phyloP scores from a whole-genome alignment of 92 coral and sea anemone genomes.

The Parazoanthus darwini region DNA sequence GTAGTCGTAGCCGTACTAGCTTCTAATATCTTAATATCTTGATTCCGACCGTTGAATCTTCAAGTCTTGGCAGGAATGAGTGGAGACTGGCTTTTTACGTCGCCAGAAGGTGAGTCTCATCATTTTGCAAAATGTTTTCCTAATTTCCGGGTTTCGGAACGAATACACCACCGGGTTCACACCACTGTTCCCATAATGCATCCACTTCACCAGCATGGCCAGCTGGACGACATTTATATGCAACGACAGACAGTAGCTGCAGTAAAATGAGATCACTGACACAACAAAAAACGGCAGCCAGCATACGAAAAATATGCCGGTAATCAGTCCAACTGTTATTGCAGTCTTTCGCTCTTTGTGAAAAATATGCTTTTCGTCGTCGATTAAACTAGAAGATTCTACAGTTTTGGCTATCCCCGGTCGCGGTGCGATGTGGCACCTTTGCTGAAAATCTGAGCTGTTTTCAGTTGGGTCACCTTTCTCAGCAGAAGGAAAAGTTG shows the following conservation, averaged over 20 bases:
- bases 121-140: conserved; percentile 28
- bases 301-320: conserved; percentile 35
- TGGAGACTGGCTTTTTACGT: neutral
- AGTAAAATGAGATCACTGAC: conserved; percentile 43
- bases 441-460: neutral
- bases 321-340: conserved; percentile 27
- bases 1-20: neutral
- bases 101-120: neutral
- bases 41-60: neutral
- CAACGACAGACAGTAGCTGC: conserved; percentile 11
- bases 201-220: conserved; percentile 39
- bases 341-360: conserved; percentile 38
- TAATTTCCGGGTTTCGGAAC: conserved; percentile 38
- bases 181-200: conserved; percentile 35
- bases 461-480: neutral
- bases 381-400: neutral
- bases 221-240: conserved; percentile 22
- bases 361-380: neutral
- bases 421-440: neutral
- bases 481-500: neutral
- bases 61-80: neutral
- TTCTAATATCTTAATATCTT: neutral
- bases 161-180: conserved; percentile 37
- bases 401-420: neutral
- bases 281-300: conserved; percentile 38